Evolutionary conservation across 2,888 invertebrate species (phyloP).

Genomic region (Vesta saturnalis): DNA sequence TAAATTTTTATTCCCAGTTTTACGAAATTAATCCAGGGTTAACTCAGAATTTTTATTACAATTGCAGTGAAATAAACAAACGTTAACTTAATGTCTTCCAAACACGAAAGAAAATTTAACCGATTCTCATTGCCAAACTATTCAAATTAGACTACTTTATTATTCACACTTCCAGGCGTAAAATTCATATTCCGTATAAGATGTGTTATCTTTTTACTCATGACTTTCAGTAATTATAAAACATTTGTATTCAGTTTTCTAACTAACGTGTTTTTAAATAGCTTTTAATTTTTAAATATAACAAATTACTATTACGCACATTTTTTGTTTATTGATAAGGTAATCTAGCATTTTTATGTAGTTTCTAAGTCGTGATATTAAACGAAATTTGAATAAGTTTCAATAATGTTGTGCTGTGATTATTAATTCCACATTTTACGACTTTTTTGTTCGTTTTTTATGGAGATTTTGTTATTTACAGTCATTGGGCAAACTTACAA

Average conservation of each 20-base stretch:
- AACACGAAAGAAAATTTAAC: conserved; percentile 14
- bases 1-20: not conserved
- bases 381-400: too few relatives aligned
- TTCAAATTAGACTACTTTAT: conserved; percentile 12
- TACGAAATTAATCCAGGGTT: conserved; percentile 6
- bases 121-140: conserved; percentile 12
- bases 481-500: too few relatives aligned
- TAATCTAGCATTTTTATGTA: too few relatives aligned
- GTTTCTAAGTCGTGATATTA: too few relatives aligned
- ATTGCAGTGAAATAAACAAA: conserved; percentile 8
- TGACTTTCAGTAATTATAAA: conserved; percentile 28
- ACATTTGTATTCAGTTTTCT: conserved; percentile 28
- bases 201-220: conserved; percentile 26
- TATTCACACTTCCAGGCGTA: conserved; percentile 16
- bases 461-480: too few relatives aligned
- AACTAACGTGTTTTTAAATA: conserved; percentile 28
- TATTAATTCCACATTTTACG: too few relatives aligned
- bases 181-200: conserved; percentile 12
- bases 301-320: too few relatives aligned
- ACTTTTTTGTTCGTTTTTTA: too few relatives aligned
- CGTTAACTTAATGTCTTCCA: not conserved
- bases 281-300: conserved; percentile 22
- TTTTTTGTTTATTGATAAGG: too few relatives aligned
- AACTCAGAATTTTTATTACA: not conserved
- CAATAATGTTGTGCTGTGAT: too few relatives aligned